A percentile compares a stretch with the other conserved stretches of the same genome.
These are phyloP conservation scores for Smittia aterrima DNA, from an alignment of 2,888 invertebrate genomes.

Conservation along the genomic window DNA sequence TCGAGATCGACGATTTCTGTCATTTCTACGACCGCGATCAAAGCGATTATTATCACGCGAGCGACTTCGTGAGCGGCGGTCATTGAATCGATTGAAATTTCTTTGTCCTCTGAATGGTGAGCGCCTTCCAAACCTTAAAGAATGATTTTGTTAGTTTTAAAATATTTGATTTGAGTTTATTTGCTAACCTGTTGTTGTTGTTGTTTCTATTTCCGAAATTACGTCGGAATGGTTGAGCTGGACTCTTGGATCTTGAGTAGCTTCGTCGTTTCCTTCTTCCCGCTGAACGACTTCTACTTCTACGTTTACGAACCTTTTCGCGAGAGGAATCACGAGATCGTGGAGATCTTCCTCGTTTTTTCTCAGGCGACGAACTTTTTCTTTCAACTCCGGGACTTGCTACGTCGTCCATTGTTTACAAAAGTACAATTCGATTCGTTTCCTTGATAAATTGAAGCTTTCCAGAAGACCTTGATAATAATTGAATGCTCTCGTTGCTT, in stretches of 20 bases:
- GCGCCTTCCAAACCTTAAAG: conserved; percentile 1
- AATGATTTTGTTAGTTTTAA: not conserved
- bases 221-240: not conserved
- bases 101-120: conserved; percentile 5
- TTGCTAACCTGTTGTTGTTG: not conserved
- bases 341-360: not conserved
- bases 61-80: not conserved
- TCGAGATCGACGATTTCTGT: conserved; percentile 10
- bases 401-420: conserved; percentile 7
- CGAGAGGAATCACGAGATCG: not conserved
- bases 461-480: too few species aligned
- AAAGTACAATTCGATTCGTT: not conserved
- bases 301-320: not conserved
- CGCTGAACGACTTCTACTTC: conserved; percentile 17
- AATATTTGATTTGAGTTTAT: not conserved
- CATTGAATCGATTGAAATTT: conserved; percentile 9
- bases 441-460: not conserved
- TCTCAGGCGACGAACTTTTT: not conserved
- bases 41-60: conserved; percentile 24
- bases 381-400: not conserved
- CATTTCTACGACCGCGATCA: not conserved
- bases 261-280: not conserved
- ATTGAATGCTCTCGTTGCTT: too few species aligned
- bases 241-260: conserved; percentile 10
- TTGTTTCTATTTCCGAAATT: not conserved